Percentiles rank a stretch among this genome's conserved stretches.
These are phyloP conservation scores for Napeogenes sylphis DNA, from an alignment of 2,888 invertebrate species.

Conservation along the genomic window DNA sequence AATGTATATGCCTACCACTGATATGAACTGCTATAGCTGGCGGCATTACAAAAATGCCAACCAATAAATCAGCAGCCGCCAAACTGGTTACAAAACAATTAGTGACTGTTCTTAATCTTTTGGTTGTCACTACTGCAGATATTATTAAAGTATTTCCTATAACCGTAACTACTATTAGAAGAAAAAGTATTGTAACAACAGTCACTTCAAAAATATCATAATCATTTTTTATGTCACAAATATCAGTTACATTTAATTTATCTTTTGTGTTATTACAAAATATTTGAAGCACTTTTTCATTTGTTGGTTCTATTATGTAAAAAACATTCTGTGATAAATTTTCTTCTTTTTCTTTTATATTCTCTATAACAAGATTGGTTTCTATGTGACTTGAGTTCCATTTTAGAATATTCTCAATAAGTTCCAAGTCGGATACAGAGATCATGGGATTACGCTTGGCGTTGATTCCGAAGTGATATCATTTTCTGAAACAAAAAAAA, in stretches of 20 bases:
- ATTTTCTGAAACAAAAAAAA: slow-evolving; percentile 38
- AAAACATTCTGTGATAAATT: slow-evolving; percentile 51
- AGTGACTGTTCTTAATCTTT: slow-evolving; percentile 92
- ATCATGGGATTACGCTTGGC: slow-evolving; percentile 54
- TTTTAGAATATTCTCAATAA: slow-evolving; percentile 44
- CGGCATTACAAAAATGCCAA: slow-evolving; percentile 96
- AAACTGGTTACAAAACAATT: slow-evolving; percentile 97
- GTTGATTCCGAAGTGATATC: slow-evolving; percentile 20
- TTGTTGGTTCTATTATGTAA: slow-evolving; percentile 43
- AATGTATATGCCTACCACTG: slow-evolving; percentile 80
- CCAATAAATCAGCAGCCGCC: slow-evolving; percentile 94
- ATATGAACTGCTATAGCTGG: slow-evolving; percentile 94
- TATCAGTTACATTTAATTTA: slow-evolving; percentile 34
- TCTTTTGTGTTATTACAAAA: slow-evolving; percentile 27
- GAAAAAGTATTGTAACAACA: slow-evolving; percentile 80
- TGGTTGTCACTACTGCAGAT: slow-evolving; percentile 90
- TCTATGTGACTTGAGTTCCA: slow-evolving; percentile 56
- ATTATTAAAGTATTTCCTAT: slow-evolving; percentile 94
- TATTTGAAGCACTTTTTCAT: slow-evolving; percentile 31
- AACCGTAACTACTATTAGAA: slow-evolving; percentile 84
- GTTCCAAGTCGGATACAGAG: slow-evolving; percentile 47
- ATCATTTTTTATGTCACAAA: slow-evolving; percentile 36
- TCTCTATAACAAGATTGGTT: slow-evolving; percentile 54
- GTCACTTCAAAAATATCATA: slow-evolving; percentile 75
- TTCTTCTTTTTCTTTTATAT: slow-evolving; percentile 50